Evolutionary conservation across 2,888 invertebrate species (phyloP).

Genomic region (Zaprionus bogoriensis): DNA sequence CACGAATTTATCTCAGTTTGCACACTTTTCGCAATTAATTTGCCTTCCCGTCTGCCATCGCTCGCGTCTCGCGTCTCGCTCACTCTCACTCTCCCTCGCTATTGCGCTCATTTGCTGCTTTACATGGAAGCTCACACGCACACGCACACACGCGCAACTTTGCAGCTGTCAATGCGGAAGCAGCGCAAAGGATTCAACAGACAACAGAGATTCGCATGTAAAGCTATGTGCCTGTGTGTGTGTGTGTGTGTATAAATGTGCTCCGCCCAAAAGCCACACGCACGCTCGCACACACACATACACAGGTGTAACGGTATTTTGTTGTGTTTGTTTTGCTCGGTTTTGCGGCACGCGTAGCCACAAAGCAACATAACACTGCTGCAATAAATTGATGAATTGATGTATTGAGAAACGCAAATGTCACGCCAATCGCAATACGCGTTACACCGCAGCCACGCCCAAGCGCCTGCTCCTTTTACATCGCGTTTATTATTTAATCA

Average conservation of each 20-base stretch:
- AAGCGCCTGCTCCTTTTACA: neutral
- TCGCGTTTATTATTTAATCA: conserved; percentile 28
- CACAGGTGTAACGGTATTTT: conserved; percentile 47
- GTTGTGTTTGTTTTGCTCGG: conserved; percentile 53
- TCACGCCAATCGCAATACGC: neutral
- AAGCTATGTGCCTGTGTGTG: conserved; percentile 5
- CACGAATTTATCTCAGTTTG: no score
- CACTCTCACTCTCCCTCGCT: conserved; percentile 12
- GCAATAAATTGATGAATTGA: neutral
- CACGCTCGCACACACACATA: conserved; percentile 9
- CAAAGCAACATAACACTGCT: conserved; percentile 23
- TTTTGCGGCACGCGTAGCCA: conserved; percentile 27
- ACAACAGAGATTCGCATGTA: conserved; percentile 18
- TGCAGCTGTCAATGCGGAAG: conserved; percentile 31
- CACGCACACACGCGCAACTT: conserved; percentile 2
- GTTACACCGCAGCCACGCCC: neutral
- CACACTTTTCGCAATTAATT: conserved; percentile 11
- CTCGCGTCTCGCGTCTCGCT: conserved; percentile 7
- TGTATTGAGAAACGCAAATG: neutral
- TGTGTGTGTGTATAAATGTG: conserved; percentile 12
- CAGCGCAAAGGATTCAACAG: conserved; percentile 36
- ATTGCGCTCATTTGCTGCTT: conserved; percentile 32
- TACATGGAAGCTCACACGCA: conserved; percentile 4
- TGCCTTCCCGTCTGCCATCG: conserved; percentile 15
- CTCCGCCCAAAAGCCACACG: conserved; percentile 38